Percentiles rank a stretch among this genome's conserved stretches.
Conservation (phyloP, 2,888 invertebrate genomes). For the Deilephila elpenor region DNA sequence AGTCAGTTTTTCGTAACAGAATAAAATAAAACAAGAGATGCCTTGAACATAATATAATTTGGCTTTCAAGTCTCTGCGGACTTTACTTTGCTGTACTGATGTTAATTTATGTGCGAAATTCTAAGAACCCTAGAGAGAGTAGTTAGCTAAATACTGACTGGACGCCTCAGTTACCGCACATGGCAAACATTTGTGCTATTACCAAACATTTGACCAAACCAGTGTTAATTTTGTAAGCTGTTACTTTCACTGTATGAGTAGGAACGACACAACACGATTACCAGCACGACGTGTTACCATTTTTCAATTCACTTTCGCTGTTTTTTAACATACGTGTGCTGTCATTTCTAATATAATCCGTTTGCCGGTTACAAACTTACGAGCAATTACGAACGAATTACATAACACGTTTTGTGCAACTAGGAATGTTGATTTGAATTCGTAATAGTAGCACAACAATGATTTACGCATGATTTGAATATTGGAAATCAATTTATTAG, state of each 20-base stretch:
- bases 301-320: not conserved
- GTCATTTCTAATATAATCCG: conserved; percentile 21
- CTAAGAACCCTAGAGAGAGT: too few species aligned
- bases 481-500: not conserved
- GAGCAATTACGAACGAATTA: conserved; percentile 11
- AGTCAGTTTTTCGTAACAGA: too few species aligned
- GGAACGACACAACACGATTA: not conserved
- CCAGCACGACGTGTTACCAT: not conserved
- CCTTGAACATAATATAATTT: too few species aligned
- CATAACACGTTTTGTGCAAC: not conserved
- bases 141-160: too few species aligned
- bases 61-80: too few species aligned
- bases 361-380: conserved; percentile 7
- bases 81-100: too few species aligned
- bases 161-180: too few species aligned
- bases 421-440: conserved; percentile 1
- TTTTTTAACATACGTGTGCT: conserved; percentile 12
- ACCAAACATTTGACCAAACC: too few species aligned
- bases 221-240: not conserved
- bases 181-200: too few species aligned
- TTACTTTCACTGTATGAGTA: not conserved
- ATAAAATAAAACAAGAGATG: too few species aligned
- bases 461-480: conserved; percentile 9
- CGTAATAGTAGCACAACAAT: conserved; percentile 7
- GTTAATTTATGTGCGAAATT: too few species aligned